Conservation (phyloP, 2,113 vertebrate species). For the Sturnus vulgaris region DNA sequence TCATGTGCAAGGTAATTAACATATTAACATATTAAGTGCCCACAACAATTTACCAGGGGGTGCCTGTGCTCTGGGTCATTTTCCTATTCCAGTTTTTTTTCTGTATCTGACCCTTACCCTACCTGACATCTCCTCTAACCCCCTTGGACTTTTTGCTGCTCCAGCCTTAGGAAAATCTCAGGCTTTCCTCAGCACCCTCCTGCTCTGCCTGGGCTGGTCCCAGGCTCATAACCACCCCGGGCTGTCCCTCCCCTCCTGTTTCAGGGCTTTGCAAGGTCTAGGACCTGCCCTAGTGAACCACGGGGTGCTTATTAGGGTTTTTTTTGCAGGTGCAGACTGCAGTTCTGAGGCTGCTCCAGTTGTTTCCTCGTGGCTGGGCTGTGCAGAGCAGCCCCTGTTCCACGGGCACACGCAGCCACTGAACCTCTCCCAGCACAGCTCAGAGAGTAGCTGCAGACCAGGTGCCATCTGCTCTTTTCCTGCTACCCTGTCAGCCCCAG, state of each 20-base stretch:
- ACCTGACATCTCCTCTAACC: neutral
- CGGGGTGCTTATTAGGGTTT: neutral
- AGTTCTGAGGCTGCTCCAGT: neutral
- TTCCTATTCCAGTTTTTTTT: neutral
- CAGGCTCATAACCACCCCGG: neutral
- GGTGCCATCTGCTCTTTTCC: neutral
- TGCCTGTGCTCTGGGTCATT: neutral
- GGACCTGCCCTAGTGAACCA: neutral
- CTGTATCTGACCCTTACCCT: neutral
- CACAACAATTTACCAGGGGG: neutral
- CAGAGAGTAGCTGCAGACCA: neutral
- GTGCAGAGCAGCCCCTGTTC: neutral
- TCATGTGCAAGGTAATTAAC: neutral
- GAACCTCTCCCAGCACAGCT: conserved; percentile 3
- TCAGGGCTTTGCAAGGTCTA: neutral
- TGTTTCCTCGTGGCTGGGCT: neutral
- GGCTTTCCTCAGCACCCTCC: neutral
- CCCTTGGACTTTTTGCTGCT: neutral
- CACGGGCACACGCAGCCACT: neutral
- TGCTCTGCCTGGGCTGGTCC: neutral
- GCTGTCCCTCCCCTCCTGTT: neutral
- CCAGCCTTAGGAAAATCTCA: neutral
- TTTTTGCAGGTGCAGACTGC: neutral
- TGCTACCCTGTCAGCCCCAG: neutral
- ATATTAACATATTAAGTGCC: neutral